Percentiles rank a stretch among this genome's conserved stretches.
Evolutionary conservation across 2,797 vertebrate genomes (phyloP).

Genomic region (Alectoris magna): DNA sequence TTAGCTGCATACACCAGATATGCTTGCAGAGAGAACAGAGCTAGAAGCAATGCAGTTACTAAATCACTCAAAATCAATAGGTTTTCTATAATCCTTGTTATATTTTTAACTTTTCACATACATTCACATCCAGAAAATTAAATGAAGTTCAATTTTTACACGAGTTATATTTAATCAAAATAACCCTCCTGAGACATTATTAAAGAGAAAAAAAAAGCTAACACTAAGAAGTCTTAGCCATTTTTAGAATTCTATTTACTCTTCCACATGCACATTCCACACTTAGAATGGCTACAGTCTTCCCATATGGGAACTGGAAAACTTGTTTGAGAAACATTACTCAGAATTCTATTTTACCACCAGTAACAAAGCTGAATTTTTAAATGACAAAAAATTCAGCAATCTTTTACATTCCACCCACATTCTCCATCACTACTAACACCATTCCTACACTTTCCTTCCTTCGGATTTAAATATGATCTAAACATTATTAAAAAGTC

Average conservation of each 20-base stretch:
- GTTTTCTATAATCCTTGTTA: neutral
- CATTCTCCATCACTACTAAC: neutral
- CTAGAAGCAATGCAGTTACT: neutral
- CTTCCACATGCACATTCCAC: neutral
- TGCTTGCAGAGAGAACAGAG: neutral
- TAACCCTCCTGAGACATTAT: neutral
- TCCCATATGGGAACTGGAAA: neutral
- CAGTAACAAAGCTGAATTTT: neutral
- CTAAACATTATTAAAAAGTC: neutral
- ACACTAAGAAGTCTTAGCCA: neutral
- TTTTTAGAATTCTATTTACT: neutral
- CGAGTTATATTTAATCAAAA: neutral
- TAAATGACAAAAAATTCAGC: neutral
- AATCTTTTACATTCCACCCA: neutral
- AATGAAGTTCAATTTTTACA: neutral
- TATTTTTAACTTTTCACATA: neutral
- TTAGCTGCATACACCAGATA: neutral
- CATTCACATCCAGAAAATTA: neutral
- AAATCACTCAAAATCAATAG: neutral
- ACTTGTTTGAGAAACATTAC: rapidly evolving
- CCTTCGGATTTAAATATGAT: neutral
- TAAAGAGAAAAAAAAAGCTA: neutral
- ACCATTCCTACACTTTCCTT: neutral
- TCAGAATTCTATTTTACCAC: neutral
- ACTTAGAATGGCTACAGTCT: neutral